These are phyloP conservation scores for Kryphioiulus occultus DNA, from an alignment of 2,888 invertebrate species.

Conservation along the genomic window DNA sequence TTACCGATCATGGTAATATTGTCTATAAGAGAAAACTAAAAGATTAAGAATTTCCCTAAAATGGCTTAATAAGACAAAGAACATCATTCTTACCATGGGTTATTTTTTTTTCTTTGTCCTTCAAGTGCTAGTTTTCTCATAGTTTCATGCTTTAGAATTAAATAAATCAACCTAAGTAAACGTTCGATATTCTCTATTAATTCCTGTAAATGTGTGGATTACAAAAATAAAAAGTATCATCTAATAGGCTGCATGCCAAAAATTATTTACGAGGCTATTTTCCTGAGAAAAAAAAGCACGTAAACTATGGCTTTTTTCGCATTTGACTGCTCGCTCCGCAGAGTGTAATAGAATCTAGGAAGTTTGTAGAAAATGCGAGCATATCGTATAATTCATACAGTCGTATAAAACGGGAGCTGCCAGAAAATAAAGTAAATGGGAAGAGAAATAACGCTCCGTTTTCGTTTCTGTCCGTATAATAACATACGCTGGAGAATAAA, in stretches of 20 bases:
- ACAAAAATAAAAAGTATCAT: not conserved
- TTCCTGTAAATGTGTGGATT: slow-evolving; percentile 21
- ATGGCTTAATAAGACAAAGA: too few species aligned
- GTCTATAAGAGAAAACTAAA: too few species aligned
- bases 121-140: too few species aligned
- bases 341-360: slow-evolving; percentile 29
- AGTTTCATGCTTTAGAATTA: not conserved
- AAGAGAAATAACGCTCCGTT: slow-evolving; percentile 14
- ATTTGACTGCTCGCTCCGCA: not conserved
- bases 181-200: not conserved
- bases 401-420: not conserved
- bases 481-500: slow-evolving; percentile 44
- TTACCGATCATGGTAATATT: too few species aligned
- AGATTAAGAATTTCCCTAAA: too few species aligned
- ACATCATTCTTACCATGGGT: too few species aligned
- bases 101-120: too few species aligned
- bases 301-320: not conserved
- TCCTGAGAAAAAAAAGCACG: not conserved
- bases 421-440: slow-evolving; percentile 38
- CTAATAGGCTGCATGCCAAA: not conserved
- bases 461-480: slow-evolving; percentile 25
- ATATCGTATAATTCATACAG: slow-evolving; percentile 34
- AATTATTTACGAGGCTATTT: slow-evolving; percentile 11
- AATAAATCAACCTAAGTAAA: slow-evolving; percentile 26
- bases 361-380: slow-evolving; percentile 31